Base-by-base conservation (phyloP, 1,140 invertebrate species). In the Drosophila sp. region DNA sequence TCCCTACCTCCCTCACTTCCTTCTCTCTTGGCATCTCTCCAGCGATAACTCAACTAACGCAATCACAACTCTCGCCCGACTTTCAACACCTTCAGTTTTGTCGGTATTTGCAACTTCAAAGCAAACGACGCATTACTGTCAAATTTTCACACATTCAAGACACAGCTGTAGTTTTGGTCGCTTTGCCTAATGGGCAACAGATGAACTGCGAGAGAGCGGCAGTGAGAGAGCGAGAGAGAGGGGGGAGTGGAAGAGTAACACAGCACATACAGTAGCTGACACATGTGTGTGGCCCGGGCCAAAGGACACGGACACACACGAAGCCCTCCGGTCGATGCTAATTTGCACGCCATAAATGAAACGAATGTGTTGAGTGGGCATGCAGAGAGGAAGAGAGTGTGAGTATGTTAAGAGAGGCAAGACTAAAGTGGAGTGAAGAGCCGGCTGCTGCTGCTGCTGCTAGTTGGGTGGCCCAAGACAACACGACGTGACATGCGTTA, bases 261-360 rank as follows among this genome's bases (percentile, higher is more conserved):
- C 21, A 41, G 13, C 45, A 29, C 32, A 48, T 9, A 74, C 72
- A 70, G 64, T 74, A 70, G 65, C 72, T 50, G 61, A 36, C 32
- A 36, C 32, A 58, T 65, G 65, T 72, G 76, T 70, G 76, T 70
- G 62, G 67, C 71, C 56, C 29, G 63, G 41, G 62, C 57, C 64
- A 83, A 83, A 72, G 70, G 70, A 72, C 16, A 54, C 16, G 78
- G 82, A 86, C 82, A 87, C 83, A 89, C 82, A 87, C 78, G 83
- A 89, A 66, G 83, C 64, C 75, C 71, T 58, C 59, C 58, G 78
- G 82, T 75, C 57, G 75, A 80, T 89, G 83, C 84, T 89, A 89
- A 89, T 89, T 89, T 89, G 84, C 83, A 89, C 76, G 76, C 84
- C 84, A 89, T 89, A 89, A 89, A 89, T 89, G 83, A 77, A 87